Conservation (phyloP, 2,113 vertebrate species). For the Cryptomyrus ogoouensis region DNA sequence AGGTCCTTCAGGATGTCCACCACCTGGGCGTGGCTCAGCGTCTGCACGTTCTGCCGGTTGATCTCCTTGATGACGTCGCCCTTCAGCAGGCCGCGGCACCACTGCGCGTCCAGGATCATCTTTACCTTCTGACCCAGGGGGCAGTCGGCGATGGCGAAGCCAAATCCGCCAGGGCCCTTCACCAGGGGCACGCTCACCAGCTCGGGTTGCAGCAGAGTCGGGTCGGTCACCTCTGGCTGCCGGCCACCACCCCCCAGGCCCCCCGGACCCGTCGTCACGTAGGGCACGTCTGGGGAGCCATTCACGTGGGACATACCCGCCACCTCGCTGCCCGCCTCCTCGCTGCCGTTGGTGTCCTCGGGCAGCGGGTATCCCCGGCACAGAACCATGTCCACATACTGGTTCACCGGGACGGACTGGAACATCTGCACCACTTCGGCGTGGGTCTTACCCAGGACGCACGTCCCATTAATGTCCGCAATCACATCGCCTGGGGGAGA, state of each 20-base stretch:
- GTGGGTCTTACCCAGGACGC: slow-evolving; percentile 93
- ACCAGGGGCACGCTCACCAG: slow-evolving; percentile 80
- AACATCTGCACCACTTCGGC: slow-evolving; percentile 98
- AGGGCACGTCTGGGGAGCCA: slow-evolving; percentile 65
- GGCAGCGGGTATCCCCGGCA: slow-evolving; percentile 96
- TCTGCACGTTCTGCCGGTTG: slow-evolving; percentile 90
- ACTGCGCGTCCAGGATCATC: slow-evolving; percentile 97
- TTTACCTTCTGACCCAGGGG: slow-evolving; percentile 94
- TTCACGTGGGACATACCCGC: slow-evolving; percentile 70
- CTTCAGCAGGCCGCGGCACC: slow-evolving; percentile 91
- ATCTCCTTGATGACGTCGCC: slow-evolving; percentile 96
- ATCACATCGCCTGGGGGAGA: slow-evolving; percentile 83
- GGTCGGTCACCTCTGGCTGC: slow-evolving; percentile 66
- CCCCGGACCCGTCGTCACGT: slow-evolving; percentile 63
- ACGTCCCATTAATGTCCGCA: slow-evolving; percentile 85
- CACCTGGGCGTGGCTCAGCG: slow-evolving; percentile 85
- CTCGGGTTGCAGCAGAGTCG: slow-evolving; percentile 80
- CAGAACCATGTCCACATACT: slow-evolving; percentile 88
- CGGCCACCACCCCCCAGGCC: slow-evolving; percentile 61
- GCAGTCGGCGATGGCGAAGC: slow-evolving; percentile 94
- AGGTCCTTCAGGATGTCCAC: slow-evolving; percentile 97
- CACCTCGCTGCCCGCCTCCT: slow-evolving; percentile 66
- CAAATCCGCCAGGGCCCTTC: slow-evolving; percentile 94
- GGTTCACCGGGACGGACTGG: slow-evolving; percentile 84
- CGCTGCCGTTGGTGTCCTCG: slow-evolving; percentile 65